These are phyloP conservation scores for Plebejus melissa DNA, from an alignment of 2,888 invertebrate genomes.

Conservation along the genomic window DNA sequence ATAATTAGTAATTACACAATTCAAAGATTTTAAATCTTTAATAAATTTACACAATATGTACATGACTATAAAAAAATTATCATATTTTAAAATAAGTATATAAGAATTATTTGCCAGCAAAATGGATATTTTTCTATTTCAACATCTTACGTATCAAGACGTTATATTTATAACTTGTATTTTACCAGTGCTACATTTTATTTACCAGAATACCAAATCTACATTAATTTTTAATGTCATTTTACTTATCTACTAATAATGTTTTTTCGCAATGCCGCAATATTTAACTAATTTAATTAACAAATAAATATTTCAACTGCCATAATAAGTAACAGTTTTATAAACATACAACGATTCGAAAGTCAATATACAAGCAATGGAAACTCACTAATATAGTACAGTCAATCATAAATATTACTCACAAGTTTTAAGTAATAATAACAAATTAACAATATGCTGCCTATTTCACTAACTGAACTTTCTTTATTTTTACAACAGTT, in stretches of 20 bases:
- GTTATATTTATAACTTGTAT: not conserved
- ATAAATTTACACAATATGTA: not conserved
- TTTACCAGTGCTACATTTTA: not conserved
- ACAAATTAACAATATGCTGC: slow-evolving; percentile 17
- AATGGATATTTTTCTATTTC: not conserved
- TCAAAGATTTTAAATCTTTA: slow-evolving; percentile 14
- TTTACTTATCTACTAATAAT: not conserved
- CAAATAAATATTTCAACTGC: not conserved
- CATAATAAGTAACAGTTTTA: not conserved
- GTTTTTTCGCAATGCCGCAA: slow-evolving; percentile 8
- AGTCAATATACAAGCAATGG: not conserved
- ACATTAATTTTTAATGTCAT: not conserved
- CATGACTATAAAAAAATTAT: not conserved
- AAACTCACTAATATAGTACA: not conserved
- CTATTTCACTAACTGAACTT: slow-evolving; percentile 16
- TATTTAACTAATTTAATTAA: not conserved
- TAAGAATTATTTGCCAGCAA: not conserved
- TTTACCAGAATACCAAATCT: not conserved
- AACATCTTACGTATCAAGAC: not conserved
- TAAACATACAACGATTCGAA: not conserved
- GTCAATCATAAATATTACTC: not conserved
- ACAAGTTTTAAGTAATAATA: slow-evolving; percentile 1
- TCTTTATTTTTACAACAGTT: slow-evolving; percentile 19
- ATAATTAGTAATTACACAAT: not conserved
- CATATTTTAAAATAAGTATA: not conserved